Base-by-base conservation (phyloP, 2,888 invertebrate genomes). In the Synergus japonicus region DNA sequence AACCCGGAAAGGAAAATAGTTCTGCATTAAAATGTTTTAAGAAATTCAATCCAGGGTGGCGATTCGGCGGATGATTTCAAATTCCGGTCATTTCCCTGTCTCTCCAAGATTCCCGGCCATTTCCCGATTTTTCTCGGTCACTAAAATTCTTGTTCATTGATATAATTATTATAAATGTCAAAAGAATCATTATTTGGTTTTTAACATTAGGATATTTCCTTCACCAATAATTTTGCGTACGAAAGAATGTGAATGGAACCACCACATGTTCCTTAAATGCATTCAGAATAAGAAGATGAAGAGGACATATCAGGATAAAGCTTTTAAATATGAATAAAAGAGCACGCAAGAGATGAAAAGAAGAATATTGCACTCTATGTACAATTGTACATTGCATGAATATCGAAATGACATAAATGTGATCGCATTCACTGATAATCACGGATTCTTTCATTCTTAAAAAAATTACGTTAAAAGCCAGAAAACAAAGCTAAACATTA, bases 281-380 rank as follows among this genome's bases (percentile, higher is more conserved):
- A 29, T 37, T 73, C 69, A 46, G 46, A 67, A 44, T 67, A 22
- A 67, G n/a, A 37, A 37, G 69, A 73, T 60, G 60, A 60, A 60
- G 60, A 29, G 22, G 60, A 22, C 60, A 29, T 49, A 73, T 73
- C 69, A 49, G 22, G 29, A 49, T 73, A 46, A 73, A 49, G 49
- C 49, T 54, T 73, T 54, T 73, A 49, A 44, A 49, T 29, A 46
- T 22, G 15, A 46, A 73, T 46, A 73, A 73, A 49, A 29, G 49
- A 73, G 22, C 69, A 73, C 49, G 29, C 9, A 46, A 49, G 37
- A 73, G 22, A 22, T 22, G 5, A 22, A 60, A 29, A 12, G 12
- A 22, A 60, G 18, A 60, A 60, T n/a, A 8, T 54, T 22, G 5
- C 60, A 18, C 54, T 60, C 22, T 12, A 37, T 5, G 37, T 37